Conservation (phyloP, 1,140 invertebrate species). For the Pseudomyrmex gracilis region DNA sequence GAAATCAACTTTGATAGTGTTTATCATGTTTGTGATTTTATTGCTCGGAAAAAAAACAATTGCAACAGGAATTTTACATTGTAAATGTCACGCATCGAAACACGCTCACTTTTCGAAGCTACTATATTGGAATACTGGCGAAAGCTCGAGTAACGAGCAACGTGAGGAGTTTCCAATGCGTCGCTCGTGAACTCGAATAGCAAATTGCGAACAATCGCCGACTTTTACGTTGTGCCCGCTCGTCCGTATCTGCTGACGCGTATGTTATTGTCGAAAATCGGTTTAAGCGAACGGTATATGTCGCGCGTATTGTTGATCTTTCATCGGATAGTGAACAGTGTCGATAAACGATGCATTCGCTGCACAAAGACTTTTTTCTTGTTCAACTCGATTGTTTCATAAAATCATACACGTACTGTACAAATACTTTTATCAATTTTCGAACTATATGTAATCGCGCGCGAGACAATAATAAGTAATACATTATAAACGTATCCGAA, state of each 20-base stretch:
- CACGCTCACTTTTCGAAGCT: conserved; percentile 23
- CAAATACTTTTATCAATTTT: neutral
- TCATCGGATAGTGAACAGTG: conserved; percentile 25
- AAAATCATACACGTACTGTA: neutral
- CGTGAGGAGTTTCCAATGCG: conserved; percentile 34
- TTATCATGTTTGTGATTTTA: neutral
- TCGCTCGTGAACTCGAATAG: conserved; percentile 22
- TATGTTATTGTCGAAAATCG: conserved; percentile 39
- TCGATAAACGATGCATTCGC: conserved; percentile 22
- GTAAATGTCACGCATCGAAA: conserved; percentile 7
- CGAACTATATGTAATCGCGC: neutral
- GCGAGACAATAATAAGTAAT: neutral
- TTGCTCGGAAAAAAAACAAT: neutral
- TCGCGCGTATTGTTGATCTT: conserved; percentile 26
- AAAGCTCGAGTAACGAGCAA: neutral
- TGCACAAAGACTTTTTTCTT: conserved; percentile 26
- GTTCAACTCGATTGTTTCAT: neutral
- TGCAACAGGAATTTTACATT: neutral
- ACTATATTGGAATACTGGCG: neutral
- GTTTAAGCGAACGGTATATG: conserved; percentile 29
- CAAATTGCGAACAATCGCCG: conserved; percentile 39
- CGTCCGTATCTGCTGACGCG: neutral
- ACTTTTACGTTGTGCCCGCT: conserved; percentile 24
- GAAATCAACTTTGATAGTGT: no score
- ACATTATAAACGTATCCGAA: neutral